A percentile compares a stretch with the other conserved stretches of the same genome.
Evolutionary conservation across 1,140 invertebrate species (phyloP).

Genomic region (Drosophila novamexicana): DNA sequence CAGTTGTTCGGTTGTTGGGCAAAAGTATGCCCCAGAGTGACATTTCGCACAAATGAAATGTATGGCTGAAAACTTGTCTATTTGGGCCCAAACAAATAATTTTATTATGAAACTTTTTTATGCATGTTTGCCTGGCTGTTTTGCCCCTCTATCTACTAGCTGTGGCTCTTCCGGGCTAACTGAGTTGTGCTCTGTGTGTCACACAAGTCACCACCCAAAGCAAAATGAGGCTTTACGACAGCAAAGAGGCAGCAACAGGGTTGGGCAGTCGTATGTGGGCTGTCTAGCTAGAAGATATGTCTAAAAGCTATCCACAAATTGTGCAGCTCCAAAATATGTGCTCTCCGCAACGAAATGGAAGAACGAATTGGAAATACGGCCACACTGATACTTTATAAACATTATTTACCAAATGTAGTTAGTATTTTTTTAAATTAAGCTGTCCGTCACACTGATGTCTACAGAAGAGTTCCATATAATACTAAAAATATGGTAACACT

Average conservation of each 20-base stretch:
- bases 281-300: not conserved
- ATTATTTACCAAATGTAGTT: too few species aligned
- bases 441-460: too few species aligned
- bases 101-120: slow-evolving; percentile 75
- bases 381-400: too few species aligned
- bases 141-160: slow-evolving; percentile 1
- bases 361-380: too few species aligned
- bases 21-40: slow-evolving; percentile 74
- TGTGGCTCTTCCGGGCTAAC: not conserved
- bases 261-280: not conserved
- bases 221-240: slow-evolving; percentile 70
- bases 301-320: slow-evolving; percentile 3
- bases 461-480: too few species aligned
- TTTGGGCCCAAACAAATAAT: slow-evolving; percentile 75
- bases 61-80: slow-evolving; percentile 78
- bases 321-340: not conserved
- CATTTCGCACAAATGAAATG: slow-evolving; percentile 80
- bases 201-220: slow-evolving; percentile 17
- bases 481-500: too few species aligned
- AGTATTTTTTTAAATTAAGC: too few species aligned
- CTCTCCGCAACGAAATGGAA: too few species aligned
- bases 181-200: slow-evolving; percentile 2
- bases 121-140: slow-evolving; percentile 31
- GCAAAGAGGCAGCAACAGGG: not conserved
- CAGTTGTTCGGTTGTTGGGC: slow-evolving; percentile 23